Evolutionary conservation across 2,113 vertebrate genomes (phyloP), one percentile per base, ranked within the genome.

Genomic region (Lamprotornis superbus): DNA sequence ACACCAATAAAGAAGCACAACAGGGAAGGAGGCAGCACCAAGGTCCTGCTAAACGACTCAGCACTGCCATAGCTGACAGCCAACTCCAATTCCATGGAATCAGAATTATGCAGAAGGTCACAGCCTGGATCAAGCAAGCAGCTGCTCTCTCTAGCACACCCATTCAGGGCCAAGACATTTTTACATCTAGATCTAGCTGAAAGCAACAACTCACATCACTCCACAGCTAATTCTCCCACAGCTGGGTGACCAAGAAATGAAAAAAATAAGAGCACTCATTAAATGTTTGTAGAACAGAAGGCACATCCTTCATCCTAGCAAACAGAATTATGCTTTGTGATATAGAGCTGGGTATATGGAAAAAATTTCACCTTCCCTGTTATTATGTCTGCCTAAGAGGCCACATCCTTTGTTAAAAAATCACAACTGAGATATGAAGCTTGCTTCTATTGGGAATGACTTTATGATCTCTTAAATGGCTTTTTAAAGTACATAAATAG

Each of bases 81-180:
- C 53, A 59, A 16, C 52, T 83, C 71, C 67, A 68, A 2, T 55
- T 64, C 85, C 53, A 30, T 39, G 39, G 82, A 87, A 92, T 68
- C 42, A 50, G 44, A 93, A 85, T 83, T 79, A 88, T 6, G 39
- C 50, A 90, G 75, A 60, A 52, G 52, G 79, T 64, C 91, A 86
- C 52, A 71, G 86, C 46, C 56, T 40, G 47, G 81, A 84, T 44
- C n/a, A 74, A 71, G 59, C 52, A 85, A 70, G 61, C 53, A 85
- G 67, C 79, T 90, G 82, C 33, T 79, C 75, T 56, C 75, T 49
- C 33, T 11, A 50, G 52, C 52, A 64, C 21, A 55, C 6, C 39
- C 33, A 65, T 27, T 57, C 83, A 88, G 11, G 13, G 24, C 16
- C 70, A 88, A 89, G 35, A 70, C 28, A 30, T 78, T 85, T 60